phyloP scores from a whole-genome alignment of 1,140 invertebrate species.

The Acromyrmex echinatior region DNA sequence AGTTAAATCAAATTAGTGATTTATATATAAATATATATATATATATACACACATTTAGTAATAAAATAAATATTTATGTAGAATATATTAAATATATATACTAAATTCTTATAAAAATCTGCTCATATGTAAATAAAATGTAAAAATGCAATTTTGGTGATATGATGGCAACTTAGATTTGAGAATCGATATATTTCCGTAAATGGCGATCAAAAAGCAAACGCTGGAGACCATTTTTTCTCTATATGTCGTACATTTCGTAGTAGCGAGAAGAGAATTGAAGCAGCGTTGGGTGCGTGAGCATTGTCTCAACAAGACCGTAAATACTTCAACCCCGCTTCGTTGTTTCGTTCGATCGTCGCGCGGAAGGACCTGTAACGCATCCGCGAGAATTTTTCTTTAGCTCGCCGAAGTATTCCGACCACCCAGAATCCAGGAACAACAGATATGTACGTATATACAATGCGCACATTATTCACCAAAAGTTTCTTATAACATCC shows the following conservation, averaged over 20 bases:
- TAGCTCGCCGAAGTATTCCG: conserved; percentile 68
- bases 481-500: conserved; percentile 11
- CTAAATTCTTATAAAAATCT: not conserved
- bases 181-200: conserved; percentile 45
- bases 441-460: conserved; percentile 28
- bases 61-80: too few species aligned
- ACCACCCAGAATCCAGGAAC: conserved; percentile 71
- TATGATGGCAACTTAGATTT: not conserved
- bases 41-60: too few species aligned
- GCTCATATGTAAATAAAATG: not conserved
- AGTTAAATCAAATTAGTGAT: too few species aligned
- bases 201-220: conserved; percentile 61
- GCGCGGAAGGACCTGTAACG: conserved; percentile 64
- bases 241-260: conserved; percentile 47
- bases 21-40: too few species aligned
- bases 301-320: conserved; percentile 81
- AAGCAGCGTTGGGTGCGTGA: conserved; percentile 65
- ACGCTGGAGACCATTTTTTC: conserved; percentile 16
- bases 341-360: conserved; percentile 75
- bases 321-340: conserved; percentile 79
- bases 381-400: conserved; percentile 66
- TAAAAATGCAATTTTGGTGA: not conserved
- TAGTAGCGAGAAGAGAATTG: conserved; percentile 60
- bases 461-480: conserved; percentile 25
- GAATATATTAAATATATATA: not conserved